Base-by-base conservation (phyloP, 30 jellyfish, hydroid and myxozoan genomes). In the Mastigias papua region DNA sequence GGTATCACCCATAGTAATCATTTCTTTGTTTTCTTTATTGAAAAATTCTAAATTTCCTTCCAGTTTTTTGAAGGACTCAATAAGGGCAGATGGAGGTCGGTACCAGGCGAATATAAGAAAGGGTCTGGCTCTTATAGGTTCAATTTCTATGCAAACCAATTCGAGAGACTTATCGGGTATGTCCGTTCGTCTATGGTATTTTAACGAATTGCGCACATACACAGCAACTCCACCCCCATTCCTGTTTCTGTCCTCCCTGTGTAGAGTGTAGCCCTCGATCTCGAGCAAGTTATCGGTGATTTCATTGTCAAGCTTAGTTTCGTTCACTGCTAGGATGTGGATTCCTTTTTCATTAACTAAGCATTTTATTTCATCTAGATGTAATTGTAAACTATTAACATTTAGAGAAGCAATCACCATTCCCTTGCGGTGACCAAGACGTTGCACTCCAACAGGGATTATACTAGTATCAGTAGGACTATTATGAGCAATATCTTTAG, bases 101-200 rank as follows among this genome's bases (percentile, higher is more conserved):
- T n/a, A n/a, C n/a, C n/a, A 27, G 80, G 80, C 80, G 3, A 20
- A 68, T 20, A 20, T 68, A 20, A 3, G 80, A 20, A 20, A 20
- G 58, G 54, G 80, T 19, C 54, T 68, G 58, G 54, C 80, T 68
- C 51, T 68, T 20, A 20, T 27, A 27, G 58, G 80, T 20, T 27
- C 54, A 22, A 20, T 27, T 68, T 68, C 54, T 3, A 68, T 68
- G 80, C 54, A 68, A 0, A 68, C 57, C 80, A 27, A 27, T 68
- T 68, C 80, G 54, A 68, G 80, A 68, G 80, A 68, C 80, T 1
- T 27, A 68, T 68, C 54, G 54, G 58, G 80, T 68, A 68, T 20
- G 80, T 10, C 62, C 54, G 48, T 68, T 68, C 54, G 61, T 68
- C 80, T 68, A 27, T 68, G 11, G 57, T 20, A 1, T 27, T 68